These are phyloP conservation scores for Ectropis crepuscularia DNA, from an alignment of 2,888 invertebrate genomes.

Conservation along the genomic window DNA sequence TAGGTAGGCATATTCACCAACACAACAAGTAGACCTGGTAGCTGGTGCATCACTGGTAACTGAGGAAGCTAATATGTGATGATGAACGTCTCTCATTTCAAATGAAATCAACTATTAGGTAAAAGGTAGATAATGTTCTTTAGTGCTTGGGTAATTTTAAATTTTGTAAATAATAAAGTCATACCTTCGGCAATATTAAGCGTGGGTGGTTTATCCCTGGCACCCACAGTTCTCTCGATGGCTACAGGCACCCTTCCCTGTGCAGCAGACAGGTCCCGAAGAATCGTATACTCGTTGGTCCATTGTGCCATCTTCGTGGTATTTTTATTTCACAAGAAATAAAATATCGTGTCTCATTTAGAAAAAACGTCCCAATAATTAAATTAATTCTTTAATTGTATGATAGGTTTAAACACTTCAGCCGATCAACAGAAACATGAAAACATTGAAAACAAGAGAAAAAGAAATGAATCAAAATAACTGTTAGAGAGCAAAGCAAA, in stretches of 20 bases:
- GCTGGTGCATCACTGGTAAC: too few species aligned
- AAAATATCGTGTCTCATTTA: too few species aligned
- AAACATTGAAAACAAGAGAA: background rate
- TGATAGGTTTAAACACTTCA: background rate
- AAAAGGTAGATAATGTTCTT: background rate
- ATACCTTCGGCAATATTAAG: slow-evolving; percentile 56
- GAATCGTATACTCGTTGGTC: slow-evolving; percentile 57
- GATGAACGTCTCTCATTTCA: too few species aligned
- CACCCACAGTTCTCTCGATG: slow-evolving; percentile 42
- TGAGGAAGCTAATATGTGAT: too few species aligned
- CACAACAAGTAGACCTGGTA: too few species aligned
- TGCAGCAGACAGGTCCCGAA: slow-evolving; percentile 60
- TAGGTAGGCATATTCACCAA: too few species aligned
- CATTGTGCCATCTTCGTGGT: slow-evolving; percentile 49
- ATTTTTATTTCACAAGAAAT: background rate
- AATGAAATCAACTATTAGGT: too few species aligned
- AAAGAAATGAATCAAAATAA: too few species aligned
- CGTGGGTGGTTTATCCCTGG: slow-evolving; percentile 51
- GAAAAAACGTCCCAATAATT: background rate
- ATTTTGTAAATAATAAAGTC: slow-evolving; percentile 28
- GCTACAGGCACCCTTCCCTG: slow-evolving; percentile 61
- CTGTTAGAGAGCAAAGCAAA: too few species aligned
- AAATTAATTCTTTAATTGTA: too few species aligned
- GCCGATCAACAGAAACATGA: background rate
- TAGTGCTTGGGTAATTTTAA: background rate